These are phyloP conservation scores for Oasisia sp. DNA, from an alignment of 2,888 invertebrate species.

Conservation along the genomic window DNA sequence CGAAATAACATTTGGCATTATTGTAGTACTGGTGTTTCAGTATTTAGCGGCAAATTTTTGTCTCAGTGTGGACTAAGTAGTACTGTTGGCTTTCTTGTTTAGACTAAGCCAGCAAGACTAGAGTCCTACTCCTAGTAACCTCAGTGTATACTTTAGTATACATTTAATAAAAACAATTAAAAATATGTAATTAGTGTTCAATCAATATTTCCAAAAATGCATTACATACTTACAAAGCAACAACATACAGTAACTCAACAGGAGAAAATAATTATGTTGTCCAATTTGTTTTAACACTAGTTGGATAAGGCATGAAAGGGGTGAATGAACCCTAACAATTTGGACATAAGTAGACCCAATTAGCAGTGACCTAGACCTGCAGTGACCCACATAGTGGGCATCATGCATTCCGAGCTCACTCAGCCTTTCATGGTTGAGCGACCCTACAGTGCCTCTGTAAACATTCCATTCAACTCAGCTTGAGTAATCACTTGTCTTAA, in stretches of 20 bases:
- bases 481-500: constrained; percentile 22
- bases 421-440: too few species aligned
- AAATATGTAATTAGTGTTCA: too few species aligned
- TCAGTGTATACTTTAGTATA: background rate
- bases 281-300: too few species aligned
- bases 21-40: background rate
- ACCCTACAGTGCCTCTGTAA: background rate
- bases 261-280: too few species aligned
- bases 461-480: background rate
- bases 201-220: too few species aligned
- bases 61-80: background rate
- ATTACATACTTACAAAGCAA: background rate
- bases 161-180: too few species aligned
- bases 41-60: background rate
- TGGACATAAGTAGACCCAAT: background rate
- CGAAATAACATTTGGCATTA: background rate
- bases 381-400: too few species aligned
- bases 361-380: too few species aligned
- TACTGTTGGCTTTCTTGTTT: background rate
- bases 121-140: background rate
- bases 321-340: background rate
- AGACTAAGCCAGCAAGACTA: background rate
- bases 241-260: background rate
- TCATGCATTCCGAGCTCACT: too few species aligned
- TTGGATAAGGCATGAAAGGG: too few species aligned